Conservation (phyloP, 2,797 vertebrate genomes). For the Hafferia zeledoni region DNA sequence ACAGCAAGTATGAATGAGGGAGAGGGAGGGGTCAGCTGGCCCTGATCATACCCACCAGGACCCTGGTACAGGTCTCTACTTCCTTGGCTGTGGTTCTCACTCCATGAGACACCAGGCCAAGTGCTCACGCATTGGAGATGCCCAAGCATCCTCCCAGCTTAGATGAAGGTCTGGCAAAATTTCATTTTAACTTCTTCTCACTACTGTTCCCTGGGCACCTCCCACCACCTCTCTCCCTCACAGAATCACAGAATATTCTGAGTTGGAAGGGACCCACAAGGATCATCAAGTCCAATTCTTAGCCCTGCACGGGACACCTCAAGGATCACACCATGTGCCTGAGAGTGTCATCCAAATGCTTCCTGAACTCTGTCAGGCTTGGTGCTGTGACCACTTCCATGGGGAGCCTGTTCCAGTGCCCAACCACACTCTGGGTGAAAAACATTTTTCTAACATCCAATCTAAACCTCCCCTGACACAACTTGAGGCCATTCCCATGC, state of each 20-base stretch:
- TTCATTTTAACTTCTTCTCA: background rate
- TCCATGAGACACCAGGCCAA: fast-evolving
- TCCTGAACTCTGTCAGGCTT: background rate
- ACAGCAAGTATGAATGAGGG: background rate
- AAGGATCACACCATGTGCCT: background rate
- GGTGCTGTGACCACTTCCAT: background rate
- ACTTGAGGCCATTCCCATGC: background rate
- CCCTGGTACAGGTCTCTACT: background rate
- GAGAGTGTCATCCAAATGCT: background rate
- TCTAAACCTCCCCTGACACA: background rate
- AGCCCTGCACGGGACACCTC: background rate
- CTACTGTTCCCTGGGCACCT: background rate
- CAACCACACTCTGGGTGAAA: background rate
- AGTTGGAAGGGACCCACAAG: background rate
- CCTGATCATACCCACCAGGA: background rate
- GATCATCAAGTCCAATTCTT: background rate
- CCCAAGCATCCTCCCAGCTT: background rate
- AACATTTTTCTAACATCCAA: background rate
- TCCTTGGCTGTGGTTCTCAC: background rate
- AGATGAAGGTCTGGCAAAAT: background rate
- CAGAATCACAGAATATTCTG: background rate
- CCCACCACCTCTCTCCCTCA: background rate
- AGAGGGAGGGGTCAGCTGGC: background rate
- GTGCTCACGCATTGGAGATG: background rate
- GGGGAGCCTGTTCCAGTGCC: background rate